Base-by-base conservation (phyloP, 2,888 invertebrate species). In the Troglohyphantes excavatus region DNA sequence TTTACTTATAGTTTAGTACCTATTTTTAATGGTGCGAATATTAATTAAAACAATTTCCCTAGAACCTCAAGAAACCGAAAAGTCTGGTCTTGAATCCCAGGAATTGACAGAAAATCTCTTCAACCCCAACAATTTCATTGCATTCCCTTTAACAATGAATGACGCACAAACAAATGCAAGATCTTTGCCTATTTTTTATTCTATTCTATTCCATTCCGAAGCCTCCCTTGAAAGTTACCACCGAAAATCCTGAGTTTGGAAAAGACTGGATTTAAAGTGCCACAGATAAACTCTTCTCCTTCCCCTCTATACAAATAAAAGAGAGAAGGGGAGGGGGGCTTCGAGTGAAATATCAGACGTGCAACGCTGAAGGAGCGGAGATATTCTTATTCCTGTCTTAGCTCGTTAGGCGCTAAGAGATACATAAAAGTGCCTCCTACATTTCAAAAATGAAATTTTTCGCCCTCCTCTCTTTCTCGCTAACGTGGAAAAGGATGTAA, bases 361-460 rank as follows among this genome's bases (percentile, higher is more conserved):
- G 88, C 82, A 76, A 75, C 33, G 6, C 68, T 70, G 82, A 82
- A 88, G 67, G 88, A 88, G 39, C 61, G 68, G 21, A 82, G 82
- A 82, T 82, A 88, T 88, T 88, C 88, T 88, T 88, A 88, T 88
- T 82, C 88, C 88, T 88, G 88, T 82, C 88, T 88, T 88, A 88
- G 73, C 88, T 88, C 88, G 88, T 88, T 88, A 88, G 88, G 75
- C 76, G 88, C 88, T 63, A 76, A 88, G 88, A 88, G 82, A 88
- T 88, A 88, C 88, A 88, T 88, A 88, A 88, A 82, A 88, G 88
- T 88, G 88, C 75, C 26, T 82, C 79, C 79, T 90, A 90, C 90
- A 90, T 90, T 90, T 90, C 90, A 90, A 90, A 90, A 90, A 90
- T 90, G 90, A 90, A 83, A 85, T 81, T 90, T 79, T 85, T 78